phyloP scores from a whole-genome alignment of 2,888 invertebrate genomes.

The Ecliptopera silaceata region DNA sequence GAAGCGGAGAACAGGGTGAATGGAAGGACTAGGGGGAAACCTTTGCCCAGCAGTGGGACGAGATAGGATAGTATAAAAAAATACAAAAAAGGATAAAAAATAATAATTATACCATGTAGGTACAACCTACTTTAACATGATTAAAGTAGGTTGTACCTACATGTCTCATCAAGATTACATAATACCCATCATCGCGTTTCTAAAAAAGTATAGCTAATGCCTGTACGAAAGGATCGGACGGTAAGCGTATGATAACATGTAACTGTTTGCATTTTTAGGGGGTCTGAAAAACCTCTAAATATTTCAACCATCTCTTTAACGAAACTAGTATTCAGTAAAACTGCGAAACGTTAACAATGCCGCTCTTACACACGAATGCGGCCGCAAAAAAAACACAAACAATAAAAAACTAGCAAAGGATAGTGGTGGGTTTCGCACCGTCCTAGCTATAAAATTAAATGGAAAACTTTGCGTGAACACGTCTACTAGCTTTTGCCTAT shows the following conservation, averaged over 20 bases:
- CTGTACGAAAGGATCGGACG: neutral
- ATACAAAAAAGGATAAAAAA: too few species aligned
- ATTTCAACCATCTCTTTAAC: slow-evolving; percentile 23
- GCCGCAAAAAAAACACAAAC: slow-evolving; percentile 66
- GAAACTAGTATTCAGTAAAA: slow-evolving; percentile 25
- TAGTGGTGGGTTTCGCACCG: slow-evolving; percentile 55
- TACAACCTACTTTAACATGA: too few species aligned
- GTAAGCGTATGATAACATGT: neutral
- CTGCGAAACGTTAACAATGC: slow-evolving; percentile 59
- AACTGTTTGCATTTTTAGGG: neutral
- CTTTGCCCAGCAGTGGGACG: too few species aligned
- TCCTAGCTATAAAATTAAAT: slow-evolving; percentile 73
- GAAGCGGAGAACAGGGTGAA: too few species aligned
- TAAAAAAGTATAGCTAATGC: neutral
- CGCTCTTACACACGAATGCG: slow-evolving; percentile 45
- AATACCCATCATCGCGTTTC: too few species aligned
- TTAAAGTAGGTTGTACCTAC: too few species aligned
- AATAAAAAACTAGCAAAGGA: slow-evolving; percentile 61
- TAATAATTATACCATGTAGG: too few species aligned
- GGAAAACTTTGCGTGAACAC: slow-evolving; percentile 46
- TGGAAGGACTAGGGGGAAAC: too few species aligned
- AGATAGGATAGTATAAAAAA: too few species aligned
- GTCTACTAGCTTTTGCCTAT: slow-evolving; percentile 7
- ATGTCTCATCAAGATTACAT: too few species aligned
- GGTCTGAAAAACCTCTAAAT: slow-evolving; percentile 11